Conservation (phyloP, 2,113 vertebrate genomes). For the Colistium nudipinnis region DNA sequence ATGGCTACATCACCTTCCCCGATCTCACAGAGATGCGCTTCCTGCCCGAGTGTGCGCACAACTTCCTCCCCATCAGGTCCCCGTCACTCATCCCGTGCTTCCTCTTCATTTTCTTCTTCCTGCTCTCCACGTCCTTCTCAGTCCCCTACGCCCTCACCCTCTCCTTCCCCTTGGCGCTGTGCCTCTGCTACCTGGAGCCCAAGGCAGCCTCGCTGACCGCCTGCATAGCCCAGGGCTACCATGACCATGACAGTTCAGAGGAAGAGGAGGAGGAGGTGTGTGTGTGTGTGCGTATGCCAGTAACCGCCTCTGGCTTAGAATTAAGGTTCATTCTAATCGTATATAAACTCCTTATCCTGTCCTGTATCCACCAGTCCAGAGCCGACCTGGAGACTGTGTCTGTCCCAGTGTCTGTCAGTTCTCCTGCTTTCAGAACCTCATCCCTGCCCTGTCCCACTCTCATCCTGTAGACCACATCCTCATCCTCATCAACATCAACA, state of each 20-base stretch:
- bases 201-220: conserved; percentile 97
- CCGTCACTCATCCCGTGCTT: conserved; percentile 97
- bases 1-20: conserved; percentile 96
- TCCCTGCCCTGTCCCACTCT: conserved; percentile 83
- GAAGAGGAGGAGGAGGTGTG: conserved; percentile 87
- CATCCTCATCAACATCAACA: conserved; percentile 58
- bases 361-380: conserved; percentile 83
- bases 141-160: conserved; percentile 97
- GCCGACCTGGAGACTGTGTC: conserved; percentile 84
- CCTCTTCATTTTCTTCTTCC: conserved; percentile 99
- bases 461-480: conserved; percentile 63
- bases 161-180: conserved; percentile 98
- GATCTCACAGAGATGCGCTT: conserved; percentile 91
- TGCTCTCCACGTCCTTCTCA: conserved; percentile 97
- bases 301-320: conserved; percentile 49
- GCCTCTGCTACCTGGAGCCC: conserved; percentile 99
- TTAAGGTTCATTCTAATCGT: conserved; percentile 43
- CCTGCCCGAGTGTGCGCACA: conserved; percentile 90
- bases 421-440: conserved; percentile 96
- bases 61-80: conserved; percentile 93
- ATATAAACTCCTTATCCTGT: conserved; percentile 53
- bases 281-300: conserved; percentile 82
- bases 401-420: conserved; percentile 79
- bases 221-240: conserved; percentile 96
- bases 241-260: conserved; percentile 99